Base-by-base conservation (phyloP, 53 echinoderm and acorn worm genomes). In the Actinopyga echinites region DNA sequence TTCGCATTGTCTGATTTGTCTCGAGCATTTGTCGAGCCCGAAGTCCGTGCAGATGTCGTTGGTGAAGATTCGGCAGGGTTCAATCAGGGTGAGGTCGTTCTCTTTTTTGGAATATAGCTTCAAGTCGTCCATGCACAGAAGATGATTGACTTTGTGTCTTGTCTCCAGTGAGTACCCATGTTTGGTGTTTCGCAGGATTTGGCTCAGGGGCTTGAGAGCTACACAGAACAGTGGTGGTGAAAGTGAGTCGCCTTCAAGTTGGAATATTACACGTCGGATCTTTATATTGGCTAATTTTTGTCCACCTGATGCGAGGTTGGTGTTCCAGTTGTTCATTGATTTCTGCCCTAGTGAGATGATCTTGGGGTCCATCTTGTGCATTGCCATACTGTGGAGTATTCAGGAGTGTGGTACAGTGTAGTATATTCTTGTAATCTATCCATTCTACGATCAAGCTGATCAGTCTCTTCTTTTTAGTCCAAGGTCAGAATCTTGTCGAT, bases 171-270 rank as follows among this genome's bases (percentile, higher is more conserved):
- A 5, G 58, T 6, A 21, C 58, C 24, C 58, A 5, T 57, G 58
- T 57, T 57, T 57, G n/a, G 58, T 21, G 58, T 57, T 57, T 57
- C 58, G 11, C 9, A 57, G 58, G 58, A 57, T 57, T 21, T 57
- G 58, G 58, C 58, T 57, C 58, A 57, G 24, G 58, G 58, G 58
- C 4, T 57, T 57, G 58, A 57, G 58, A 57, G 58, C 58, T 57
- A 57, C 58, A 57, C n/a, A 57, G 58, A 57, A 57, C 3, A 57
- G 4, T 6, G 7, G 58, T 57, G 58, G 58, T 57, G 58, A 57
- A 4, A 57, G 58, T 57, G 58, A 57, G 55, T 54, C 55, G 10
- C 55, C 55, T 10, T 54, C n/a, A n/a, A n/a, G n/a, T n/a, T n/a
- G 55, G 55, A 54, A 54, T 54, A 54, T 54, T 54, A 10, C 55